These are phyloP conservation scores for Sinopyrophorus schimmeli DNA, from an alignment of 2,888 invertebrate genomes.

Conservation along the genomic window DNA sequence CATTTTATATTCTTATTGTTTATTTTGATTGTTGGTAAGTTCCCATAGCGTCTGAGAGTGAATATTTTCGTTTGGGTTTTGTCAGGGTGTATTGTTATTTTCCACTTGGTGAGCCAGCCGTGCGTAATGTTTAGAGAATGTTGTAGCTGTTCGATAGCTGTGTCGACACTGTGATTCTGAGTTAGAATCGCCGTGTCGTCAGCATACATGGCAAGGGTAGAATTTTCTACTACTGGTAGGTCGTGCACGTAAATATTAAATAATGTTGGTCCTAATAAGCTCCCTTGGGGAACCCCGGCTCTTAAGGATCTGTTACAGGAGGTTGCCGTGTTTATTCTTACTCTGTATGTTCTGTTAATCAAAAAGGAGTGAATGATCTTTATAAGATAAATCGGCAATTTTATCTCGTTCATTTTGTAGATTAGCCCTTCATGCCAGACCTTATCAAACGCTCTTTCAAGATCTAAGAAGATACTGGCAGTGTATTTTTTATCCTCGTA, in stretches of 20 bases:
- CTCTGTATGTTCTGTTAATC: slow-evolving; percentile 2
- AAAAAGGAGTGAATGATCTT: slow-evolving; percentile 2
- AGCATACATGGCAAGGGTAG: slow-evolving; percentile 12
- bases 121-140: slow-evolving; percentile 7
- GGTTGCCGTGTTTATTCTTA: not conserved
- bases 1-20: slow-evolving; percentile 8
- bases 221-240: slow-evolving; percentile 1
- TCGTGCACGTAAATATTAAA: slow-evolving; percentile 11
- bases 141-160: slow-evolving; percentile 6
- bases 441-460: not conserved
- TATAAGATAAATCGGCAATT: not conserved
- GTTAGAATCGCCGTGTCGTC: slow-evolving; percentile 7
- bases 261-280: slow-evolving; percentile 11
- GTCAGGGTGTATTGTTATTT: slow-evolving; percentile 8
- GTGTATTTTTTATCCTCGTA: slow-evolving; percentile 2
- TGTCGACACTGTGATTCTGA: slow-evolving; percentile 5
- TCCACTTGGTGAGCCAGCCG: slow-evolving; percentile 4
- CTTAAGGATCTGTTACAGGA: slow-evolving; percentile 9
- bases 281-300: slow-evolving; percentile 9
- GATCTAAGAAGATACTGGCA: not conserved
- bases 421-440: slow-evolving; percentile 1
- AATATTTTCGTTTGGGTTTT: slow-evolving; percentile 12
- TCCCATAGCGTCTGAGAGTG: slow-evolving; percentile 1
- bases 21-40: slow-evolving; percentile 7
- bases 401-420: slow-evolving; percentile 4